Base-by-base conservation (phyloP, 2,797 vertebrate genomes). In the Dallia pectoralis region DNA sequence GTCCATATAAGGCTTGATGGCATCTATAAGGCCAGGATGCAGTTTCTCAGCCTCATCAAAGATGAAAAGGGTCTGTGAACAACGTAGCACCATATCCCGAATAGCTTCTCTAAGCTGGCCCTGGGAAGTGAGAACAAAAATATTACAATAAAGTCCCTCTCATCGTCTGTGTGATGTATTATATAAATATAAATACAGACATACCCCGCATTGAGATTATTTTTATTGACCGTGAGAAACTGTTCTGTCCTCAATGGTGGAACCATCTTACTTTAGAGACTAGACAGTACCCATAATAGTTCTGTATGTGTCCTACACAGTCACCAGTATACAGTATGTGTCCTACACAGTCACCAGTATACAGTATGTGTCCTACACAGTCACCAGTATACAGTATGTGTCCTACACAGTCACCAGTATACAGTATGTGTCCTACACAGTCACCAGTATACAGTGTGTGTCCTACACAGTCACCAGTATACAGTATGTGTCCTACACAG, bases 11-110 rank as follows among this genome's bases (percentile, higher is more conserved):
- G 94, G 94, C 66, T 91, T 93, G 70, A 99, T 93, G 78, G 94
- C 93, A 2, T 96, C 95, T 49, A 99, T 94, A 73, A 99, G 95
- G 40, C 86, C 91, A 0, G 91, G 91, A n/a, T 97, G 96, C 73
- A 99, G 93, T 85, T 98, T 98, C 88, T 99, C 98, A 0, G 95
- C 96, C 79, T 99, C 98, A 0, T 99, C 97, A 0, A 99, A 98
- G 85, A 99, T 93, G 82, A 99, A 96, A 73, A 98, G 89, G 25
- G 95, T 91, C 90, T 98, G 97, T 14, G 82, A 79, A 82, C 98
- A 99, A 67, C 85, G 91, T 71, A 91, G 82, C 69, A 94, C 89
- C 5, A 91, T 93, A 88, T 95, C 91, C 0, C 89, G 84, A 67
- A 99, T 91, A 27, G 95, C 94, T 74, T 92, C 92, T 66, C 81